A percentile compares a stretch with the other conserved stretches of the same genome.
phyloP scores from a whole-genome alignment of 2,113 vertebrate species.

The Camelus bactrianus region DNA sequence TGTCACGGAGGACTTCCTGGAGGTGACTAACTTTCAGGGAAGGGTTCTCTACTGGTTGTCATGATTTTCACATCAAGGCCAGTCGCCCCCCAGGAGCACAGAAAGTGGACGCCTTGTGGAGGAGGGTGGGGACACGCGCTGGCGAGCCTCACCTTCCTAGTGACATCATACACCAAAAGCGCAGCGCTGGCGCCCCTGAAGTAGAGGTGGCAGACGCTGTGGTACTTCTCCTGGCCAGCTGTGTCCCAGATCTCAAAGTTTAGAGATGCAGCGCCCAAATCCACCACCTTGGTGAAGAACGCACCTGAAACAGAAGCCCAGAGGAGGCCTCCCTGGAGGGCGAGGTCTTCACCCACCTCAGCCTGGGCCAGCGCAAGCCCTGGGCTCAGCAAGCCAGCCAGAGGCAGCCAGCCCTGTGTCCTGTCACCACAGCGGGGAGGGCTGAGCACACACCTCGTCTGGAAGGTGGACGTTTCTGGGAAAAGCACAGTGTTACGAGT shows the following conservation, averaged over 20 bases:
- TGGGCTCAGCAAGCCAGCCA: not conserved
- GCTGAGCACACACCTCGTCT: not conserved
- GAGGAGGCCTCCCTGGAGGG: accelerated
- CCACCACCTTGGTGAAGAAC: slow-evolving; percentile 87
- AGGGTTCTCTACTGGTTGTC: accelerated
- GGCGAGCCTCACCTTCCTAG: slow-evolving; percentile 84
- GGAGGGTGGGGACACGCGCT: accelerated
- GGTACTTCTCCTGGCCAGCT: slow-evolving; percentile 92
- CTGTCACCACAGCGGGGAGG: accelerated
- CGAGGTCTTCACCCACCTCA: accelerated
- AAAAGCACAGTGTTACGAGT: accelerated
- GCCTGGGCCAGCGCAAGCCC: accelerated
- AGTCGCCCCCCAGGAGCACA: too few relatives aligned
- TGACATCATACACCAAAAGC: slow-evolving; percentile 89
- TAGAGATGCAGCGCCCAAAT: slow-evolving; percentile 63
- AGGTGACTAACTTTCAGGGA: not conserved
- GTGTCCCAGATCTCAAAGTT: slow-evolving; percentile 93
- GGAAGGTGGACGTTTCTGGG: not conserved
- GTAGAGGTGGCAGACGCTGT: slow-evolving; percentile 91
- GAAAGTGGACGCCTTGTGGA: not conserved
- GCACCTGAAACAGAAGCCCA: slow-evolving; percentile 83
- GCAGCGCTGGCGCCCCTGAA: slow-evolving; percentile 87
- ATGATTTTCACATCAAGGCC: not conserved
- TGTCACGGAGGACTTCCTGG: not conserved
- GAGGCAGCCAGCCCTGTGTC: not conserved